Evolutionary conservation across 1,140 invertebrate species (phyloP), one percentile per base, ranked within the genome.

Genomic region (Brachionus plicatilis): DNA sequence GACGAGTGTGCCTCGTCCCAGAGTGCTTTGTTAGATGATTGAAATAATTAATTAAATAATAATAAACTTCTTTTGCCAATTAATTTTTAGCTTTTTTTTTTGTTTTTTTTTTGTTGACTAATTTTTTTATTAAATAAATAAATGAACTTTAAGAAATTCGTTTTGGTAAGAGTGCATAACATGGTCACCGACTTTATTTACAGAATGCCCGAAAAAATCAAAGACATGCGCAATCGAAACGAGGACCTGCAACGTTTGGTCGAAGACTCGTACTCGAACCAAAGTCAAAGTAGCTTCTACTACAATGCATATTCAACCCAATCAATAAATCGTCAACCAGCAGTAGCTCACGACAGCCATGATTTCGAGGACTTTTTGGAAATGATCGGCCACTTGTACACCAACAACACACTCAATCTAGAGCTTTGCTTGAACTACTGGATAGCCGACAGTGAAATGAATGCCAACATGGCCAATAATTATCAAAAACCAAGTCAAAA

Each of bases 141-240:
- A 53, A n/a, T 53, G 1, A 50, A 47, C 5, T 53, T 53, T 24
- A 87, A 92, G 90, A 91, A 92, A 88, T 96, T 95, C 88, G 95
- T 95, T 86, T 90, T 95, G 85, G 92, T 93, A 56, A 92, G 94
- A 75, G 91, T 97, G 45, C 96, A 98, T 88, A 92, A 92, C 11
- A 88, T 98, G 1, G 91, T 98, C 65, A 95, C 94, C 0, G 96
- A 98, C 88, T 97, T 98, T 86, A 95, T 98, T 79, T 92, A 95
- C 68, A 91, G 94, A 45, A 95, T 97, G 94, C 95, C 96, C 45
- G 90, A 95, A 43, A 97, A 97, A 90, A 92, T 91, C 84, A 47
- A 78, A 50, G 70, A 72, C 83, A 60, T 56, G 41, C 47, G 33
- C 24, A 53, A 84, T 75, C 60, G 66, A 53, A 53, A 60, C 24